These are phyloP conservation scores for Mohoua ochrocephala DNA, from an alignment of 2,113 vertebrate species.

Conservation along the genomic window DNA sequence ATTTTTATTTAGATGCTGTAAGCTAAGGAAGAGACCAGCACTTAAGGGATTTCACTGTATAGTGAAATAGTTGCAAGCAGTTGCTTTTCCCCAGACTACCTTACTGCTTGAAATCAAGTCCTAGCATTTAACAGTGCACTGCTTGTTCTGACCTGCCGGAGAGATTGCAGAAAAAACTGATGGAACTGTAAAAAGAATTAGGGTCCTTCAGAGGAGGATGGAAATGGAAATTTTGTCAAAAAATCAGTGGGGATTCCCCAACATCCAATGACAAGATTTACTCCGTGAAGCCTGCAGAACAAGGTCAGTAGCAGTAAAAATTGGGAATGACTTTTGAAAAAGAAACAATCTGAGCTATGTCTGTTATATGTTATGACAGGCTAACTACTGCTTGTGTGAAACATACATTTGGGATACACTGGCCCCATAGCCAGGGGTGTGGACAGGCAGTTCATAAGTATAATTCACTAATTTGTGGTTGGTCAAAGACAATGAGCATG, in stretches of 20 bases:
- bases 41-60: background rate
- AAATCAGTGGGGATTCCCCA: background rate
- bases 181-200: background rate
- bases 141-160: background rate
- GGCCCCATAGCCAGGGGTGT: background rate
- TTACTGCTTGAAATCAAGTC: background rate
- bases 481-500: background rate
- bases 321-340: background rate
- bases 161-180: background rate
- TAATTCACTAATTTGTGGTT: background rate
- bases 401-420: background rate
- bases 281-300: background rate
- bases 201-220: background rate
- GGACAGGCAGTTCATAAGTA: background rate
- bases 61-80: background rate
- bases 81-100: background rate
- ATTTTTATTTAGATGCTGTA: background rate
- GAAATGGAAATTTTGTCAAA: background rate
- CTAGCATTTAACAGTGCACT: background rate
- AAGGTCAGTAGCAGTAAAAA: background rate
- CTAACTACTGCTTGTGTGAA: background rate
- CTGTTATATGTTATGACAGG: background rate
- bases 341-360: background rate
- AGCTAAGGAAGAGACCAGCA: background rate
- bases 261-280: background rate